Base-by-base conservation (phyloP, 2,797 vertebrate genomes). In the Tapirus indicus region DNA sequence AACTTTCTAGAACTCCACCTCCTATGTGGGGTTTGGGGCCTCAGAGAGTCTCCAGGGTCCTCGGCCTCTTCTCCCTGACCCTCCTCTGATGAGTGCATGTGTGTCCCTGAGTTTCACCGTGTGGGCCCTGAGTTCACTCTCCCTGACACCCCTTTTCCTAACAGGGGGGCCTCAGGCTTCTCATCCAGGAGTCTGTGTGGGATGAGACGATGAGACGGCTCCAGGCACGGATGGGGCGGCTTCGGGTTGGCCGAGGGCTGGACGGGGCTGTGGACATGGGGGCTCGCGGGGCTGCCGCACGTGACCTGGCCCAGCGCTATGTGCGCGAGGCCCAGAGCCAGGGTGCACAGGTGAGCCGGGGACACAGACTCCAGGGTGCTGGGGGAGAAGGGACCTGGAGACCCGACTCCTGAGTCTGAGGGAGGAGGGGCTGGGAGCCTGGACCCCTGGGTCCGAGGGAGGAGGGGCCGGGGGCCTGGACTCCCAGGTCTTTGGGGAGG, bases 161-260 rank as follows among this genome's bases (percentile, higher is more conserved):
- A 58, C 58, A 98, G 98, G 98, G 98, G 0, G 96, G 97, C 66
- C 88, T 98, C 94, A 96, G 99, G 97, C 97, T 99, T 93, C 99
- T 98, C 27, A 98, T 99, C 69, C 99, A 99, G 98, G 99, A 99
- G 97, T 98, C 98, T 0, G 98, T 99, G 83, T 97, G 96, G 94
- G 98, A 99, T 1, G 96, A 98, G 2, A 97, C 99, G 0, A 92
- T 99, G 58, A 95, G 90, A 27, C 99, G 99, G 56, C 99, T 99
- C 27, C 98, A 95, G 97, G 93, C 97, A 44, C 98, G 99, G 41
- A 99, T 99, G 85, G 80, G 58, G 2, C 88, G 84, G 32, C 97
- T 99, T 1, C 97, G 97, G 0, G 13, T 85, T 0, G 98, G 99
- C 38, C 97, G 66, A 29, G 98, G 98, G 7, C 54, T 98, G 41